phyloP scores from a whole-genome alignment of 2,888 invertebrate genomes.

The Platerodrilus igneus region DNA sequence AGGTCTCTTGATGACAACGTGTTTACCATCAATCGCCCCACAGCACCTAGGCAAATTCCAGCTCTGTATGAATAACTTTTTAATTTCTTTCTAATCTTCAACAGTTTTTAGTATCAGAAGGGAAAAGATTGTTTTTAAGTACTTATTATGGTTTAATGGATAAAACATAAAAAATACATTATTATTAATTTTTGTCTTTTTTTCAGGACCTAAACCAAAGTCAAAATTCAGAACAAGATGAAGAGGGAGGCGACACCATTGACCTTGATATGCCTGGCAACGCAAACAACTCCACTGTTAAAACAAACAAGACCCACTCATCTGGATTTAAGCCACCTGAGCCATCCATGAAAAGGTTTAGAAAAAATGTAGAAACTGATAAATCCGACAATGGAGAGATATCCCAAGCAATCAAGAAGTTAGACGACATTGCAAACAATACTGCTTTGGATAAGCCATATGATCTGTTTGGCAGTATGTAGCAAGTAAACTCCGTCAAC shows the following conservation, averaged over 20 bases:
- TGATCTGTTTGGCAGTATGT: slow-evolving; percentile 28
- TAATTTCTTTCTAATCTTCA: slow-evolving; percentile 15
- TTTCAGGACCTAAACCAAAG: slow-evolving; percentile 18
- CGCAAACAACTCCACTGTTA: slow-evolving; percentile 14
- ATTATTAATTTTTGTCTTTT: slow-evolving; percentile 15
- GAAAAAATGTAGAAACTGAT: slow-evolving; percentile 16
- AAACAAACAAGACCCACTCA: slow-evolving; percentile 8
- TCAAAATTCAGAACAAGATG: slow-evolving; percentile 17
- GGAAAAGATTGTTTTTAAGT: not conserved
- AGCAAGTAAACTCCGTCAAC: slow-evolving; percentile 24
- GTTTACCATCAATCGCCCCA: too few relatives aligned
- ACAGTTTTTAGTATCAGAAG: slow-evolving; percentile 9
- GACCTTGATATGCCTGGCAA: slow-evolving; percentile 11
- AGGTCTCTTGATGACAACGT: slow-evolving; percentile 10
- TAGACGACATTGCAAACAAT: slow-evolving; percentile 17
- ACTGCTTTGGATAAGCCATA: slow-evolving; percentile 22
- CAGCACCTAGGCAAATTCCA: slow-evolving; percentile 15
- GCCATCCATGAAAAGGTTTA: too few relatives aligned
- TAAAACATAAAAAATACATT: slow-evolving; percentile 1
- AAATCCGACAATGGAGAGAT: slow-evolving; percentile 16
- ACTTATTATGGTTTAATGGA: too few relatives aligned
- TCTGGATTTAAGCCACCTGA: too few relatives aligned
- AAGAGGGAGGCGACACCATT: slow-evolving; percentile 11
- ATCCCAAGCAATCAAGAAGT: slow-evolving; percentile 22
- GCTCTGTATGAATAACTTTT: slow-evolving; percentile 6